Conservation (phyloP, 2,888 invertebrate genomes). For the Margaritifera margaritifera region DNA sequence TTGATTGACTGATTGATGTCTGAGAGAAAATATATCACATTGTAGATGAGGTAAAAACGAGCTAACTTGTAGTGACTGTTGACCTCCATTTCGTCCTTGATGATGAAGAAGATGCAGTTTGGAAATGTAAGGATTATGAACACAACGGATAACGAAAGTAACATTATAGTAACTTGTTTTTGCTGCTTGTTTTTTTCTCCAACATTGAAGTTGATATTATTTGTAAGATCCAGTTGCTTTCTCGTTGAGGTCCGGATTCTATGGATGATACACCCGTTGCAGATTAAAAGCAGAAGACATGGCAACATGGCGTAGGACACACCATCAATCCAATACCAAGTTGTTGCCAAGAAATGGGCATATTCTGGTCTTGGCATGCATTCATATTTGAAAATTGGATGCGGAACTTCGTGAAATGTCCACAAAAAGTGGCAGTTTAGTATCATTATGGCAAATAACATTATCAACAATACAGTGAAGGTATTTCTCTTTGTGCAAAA, state of each 20-base stretch:
- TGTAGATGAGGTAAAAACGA: slow-evolving; percentile 42
- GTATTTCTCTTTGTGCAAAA: slow-evolving; percentile 48
- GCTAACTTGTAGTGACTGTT: slow-evolving; percentile 31
- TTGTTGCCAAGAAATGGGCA: slow-evolving; percentile 35
- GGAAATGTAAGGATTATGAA: slow-evolving; percentile 56
- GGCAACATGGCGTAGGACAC: slow-evolving; percentile 53
- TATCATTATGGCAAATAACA: slow-evolving; percentile 39
- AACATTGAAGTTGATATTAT: slow-evolving; percentile 37
- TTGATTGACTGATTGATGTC: slow-evolving; percentile 59
- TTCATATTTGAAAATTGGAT: slow-evolving; percentile 22
- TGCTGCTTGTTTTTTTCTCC: slow-evolving; percentile 50
- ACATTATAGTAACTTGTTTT: slow-evolving; percentile 59
- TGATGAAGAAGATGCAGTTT: slow-evolving; percentile 56
- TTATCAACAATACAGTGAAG: slow-evolving; percentile 22
- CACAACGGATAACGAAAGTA: slow-evolving; percentile 52
- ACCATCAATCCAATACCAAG: slow-evolving; percentile 62
- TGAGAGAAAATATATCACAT: slow-evolving; percentile 44
- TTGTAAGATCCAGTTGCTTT: slow-evolving; percentile 35
- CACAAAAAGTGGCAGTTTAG: slow-evolving; percentile 46
- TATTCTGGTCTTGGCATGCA: slow-evolving; percentile 37
- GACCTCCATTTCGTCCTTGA: slow-evolving; percentile 45
- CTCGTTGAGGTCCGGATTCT: slow-evolving; percentile 43
- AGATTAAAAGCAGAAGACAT: slow-evolving; percentile 45
- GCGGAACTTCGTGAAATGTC: slow-evolving; percentile 35
- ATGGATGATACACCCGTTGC: slow-evolving; percentile 53